These are phyloP conservation scores for Brachionus calyciflorus DNA, from an alignment of 1,140 invertebrate genomes.

Conservation along the genomic window DNA sequence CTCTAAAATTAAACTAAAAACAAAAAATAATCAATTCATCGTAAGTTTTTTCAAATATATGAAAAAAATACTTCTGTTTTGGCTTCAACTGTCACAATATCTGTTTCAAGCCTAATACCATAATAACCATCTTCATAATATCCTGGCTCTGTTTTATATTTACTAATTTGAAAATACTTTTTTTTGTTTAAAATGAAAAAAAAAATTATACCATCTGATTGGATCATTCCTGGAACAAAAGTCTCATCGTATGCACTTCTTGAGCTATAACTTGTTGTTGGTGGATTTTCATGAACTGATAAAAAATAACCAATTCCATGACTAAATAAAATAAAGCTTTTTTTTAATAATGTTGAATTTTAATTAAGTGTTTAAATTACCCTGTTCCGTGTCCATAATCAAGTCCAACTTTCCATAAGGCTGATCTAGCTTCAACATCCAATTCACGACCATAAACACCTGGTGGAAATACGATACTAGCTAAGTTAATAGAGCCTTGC, in stretches of 20 bases:
- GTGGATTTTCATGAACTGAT: slow-evolving; percentile 81
- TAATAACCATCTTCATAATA: slow-evolving; percentile 75
- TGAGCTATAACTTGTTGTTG: neutral
- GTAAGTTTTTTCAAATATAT: neutral
- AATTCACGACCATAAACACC: slow-evolving; percentile 70
- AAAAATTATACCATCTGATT: slow-evolving; percentile 36
- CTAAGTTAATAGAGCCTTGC: slow-evolving; percentile 71
- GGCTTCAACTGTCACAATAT: slow-evolving; percentile 68
- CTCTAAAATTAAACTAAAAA: slow-evolving; percentile 27
- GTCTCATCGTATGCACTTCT: slow-evolving; percentile 48
- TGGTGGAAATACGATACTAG: slow-evolving; percentile 69
- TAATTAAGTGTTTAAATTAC: slow-evolving; percentile 73
- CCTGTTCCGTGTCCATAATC: slow-evolving; percentile 95
- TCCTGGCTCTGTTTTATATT: slow-evolving; percentile 68
- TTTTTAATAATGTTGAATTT: slow-evolving; percentile 96
- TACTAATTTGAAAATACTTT: too few species aligned
- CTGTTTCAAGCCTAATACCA: slow-evolving; percentile 89
- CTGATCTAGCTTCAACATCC: slow-evolving; percentile 78
- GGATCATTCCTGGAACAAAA: slow-evolving; percentile 47
- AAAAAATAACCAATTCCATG: slow-evolving; percentile 93
- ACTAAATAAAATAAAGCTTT: slow-evolving; percentile 66
- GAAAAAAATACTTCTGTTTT: slow-evolving; percentile 28
- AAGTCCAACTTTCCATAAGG: slow-evolving; percentile 83
- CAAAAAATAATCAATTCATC: neutral
- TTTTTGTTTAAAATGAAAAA: too few species aligned